Percentiles rank a stretch among this genome's conserved stretches.
These are phyloP conservation scores for Tangara arthus DNA, from an alignment of 2,797 vertebrate genomes.

Conservation along the genomic window DNA sequence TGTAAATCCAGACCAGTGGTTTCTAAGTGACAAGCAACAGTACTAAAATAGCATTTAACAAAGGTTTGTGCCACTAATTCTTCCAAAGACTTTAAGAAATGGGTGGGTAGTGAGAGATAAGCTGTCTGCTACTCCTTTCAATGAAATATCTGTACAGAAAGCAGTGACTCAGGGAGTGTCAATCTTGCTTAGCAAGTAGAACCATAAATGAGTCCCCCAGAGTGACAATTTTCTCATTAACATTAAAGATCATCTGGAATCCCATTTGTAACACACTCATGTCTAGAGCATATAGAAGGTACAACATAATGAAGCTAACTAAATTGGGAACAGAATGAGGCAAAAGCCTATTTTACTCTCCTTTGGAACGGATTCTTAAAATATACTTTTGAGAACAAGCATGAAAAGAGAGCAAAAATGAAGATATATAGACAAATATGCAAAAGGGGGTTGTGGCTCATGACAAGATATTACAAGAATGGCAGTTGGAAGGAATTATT, in stretches of 20 bases:
- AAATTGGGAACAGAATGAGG: not conserved
- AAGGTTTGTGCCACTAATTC: not conserved
- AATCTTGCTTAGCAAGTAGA: constrained; percentile 35
- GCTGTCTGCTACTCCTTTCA: not conserved
- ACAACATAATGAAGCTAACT: not conserved
- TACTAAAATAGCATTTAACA: not conserved
- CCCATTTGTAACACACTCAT: not conserved
- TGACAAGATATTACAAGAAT: not conserved
- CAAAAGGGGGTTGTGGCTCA: not conserved
- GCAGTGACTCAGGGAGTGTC: not conserved
- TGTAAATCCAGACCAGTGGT: not conserved
- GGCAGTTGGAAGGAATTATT: not conserved
- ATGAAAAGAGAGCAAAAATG: not conserved
- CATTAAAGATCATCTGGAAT: constrained; percentile 41
- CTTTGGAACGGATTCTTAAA: constrained; percentile 12
- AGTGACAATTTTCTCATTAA: constrained; percentile 54
- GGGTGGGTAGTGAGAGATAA: constrained; percentile 10
- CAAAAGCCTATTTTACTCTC: constrained; percentile 11
- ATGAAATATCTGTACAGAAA: constrained; percentile 22
- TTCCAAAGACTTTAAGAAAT: constrained; percentile 9
- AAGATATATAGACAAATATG: not conserved
- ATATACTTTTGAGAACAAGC: not conserved
- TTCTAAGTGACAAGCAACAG: not conserved
- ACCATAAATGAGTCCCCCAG: constrained; percentile 23
- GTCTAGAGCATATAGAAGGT: not conserved